Conservation (phyloP, 2,113 vertebrate genomes). For the Oxyruncus cristatus region DNA sequence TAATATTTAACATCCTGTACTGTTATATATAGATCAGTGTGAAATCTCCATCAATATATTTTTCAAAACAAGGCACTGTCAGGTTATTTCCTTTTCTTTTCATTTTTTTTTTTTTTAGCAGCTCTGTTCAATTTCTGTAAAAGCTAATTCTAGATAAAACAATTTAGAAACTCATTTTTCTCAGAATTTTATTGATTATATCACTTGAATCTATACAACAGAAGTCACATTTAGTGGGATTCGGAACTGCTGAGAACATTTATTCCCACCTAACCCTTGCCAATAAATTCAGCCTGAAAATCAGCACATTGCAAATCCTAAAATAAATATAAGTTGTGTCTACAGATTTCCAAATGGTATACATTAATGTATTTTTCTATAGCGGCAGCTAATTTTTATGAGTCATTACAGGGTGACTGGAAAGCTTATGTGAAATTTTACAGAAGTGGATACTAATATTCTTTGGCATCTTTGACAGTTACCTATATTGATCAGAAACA, state of each 20-base stretch:
- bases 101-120: not conserved
- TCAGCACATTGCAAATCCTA: slow-evolving; percentile 10
- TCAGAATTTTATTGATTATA: slow-evolving; percentile 44
- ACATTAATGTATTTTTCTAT: slow-evolving; percentile 7
- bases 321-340: slow-evolving; percentile 53
- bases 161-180: not conserved
- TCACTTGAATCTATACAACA: slow-evolving; percentile 14
- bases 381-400: slow-evolving; percentile 32
- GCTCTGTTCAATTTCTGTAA: not conserved
- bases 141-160: not conserved
- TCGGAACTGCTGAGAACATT: slow-evolving; percentile 39
- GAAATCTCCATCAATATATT: not conserved
- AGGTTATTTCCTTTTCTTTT: not conserved
- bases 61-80: not conserved
- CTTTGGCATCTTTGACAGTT: slow-evolving; percentile 14
- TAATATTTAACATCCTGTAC: not conserved
- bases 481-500: slow-evolving; percentile 32
- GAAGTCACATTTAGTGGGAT: slow-evolving; percentile 28
- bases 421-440: slow-evolving; percentile 30
- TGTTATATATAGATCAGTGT: not conserved
- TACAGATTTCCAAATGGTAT: slow-evolving; percentile 38
- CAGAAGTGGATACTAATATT: not conserved
- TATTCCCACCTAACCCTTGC: slow-evolving; percentile 40
- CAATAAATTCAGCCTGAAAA: slow-evolving; percentile 46
- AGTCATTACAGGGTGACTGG: not conserved